Base-by-base conservation (phyloP, 2,113 vertebrate genomes). In the Copsychus sechellarum region DNA sequence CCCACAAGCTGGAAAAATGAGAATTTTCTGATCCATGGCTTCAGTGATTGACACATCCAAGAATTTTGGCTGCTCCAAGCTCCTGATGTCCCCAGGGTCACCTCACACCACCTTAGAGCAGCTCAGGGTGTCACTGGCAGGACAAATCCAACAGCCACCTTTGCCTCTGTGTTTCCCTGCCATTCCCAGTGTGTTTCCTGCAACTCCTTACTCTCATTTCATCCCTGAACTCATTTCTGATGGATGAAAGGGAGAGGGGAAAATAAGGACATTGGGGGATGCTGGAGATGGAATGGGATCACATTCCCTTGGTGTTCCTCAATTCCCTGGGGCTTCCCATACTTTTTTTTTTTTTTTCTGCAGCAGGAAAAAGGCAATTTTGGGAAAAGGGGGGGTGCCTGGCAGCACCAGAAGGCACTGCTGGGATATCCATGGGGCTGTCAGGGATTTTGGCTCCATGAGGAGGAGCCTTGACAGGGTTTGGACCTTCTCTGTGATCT, bases 61-160 rank as follows among this genome's bases (percentile, higher is more conserved):
- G 26, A 33, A 6, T 73, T 8, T 88, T 17, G 43, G 29, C 34
- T 85, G 45, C 64, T 81, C 20, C 6, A 3, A 64, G 73, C 25
- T 93, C 42, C 36, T 4, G 4, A 2, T 57, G n/a, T 73, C 64
- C 8, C 26, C 12, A 21, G 9, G 34, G 17, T 29, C 34, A 16
- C 53, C 7, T 21, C 0, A 0, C 3, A 1, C 42, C 4, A 1
- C 25, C 45, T 28, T 6, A 1, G 20, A 34, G 42, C 47, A 50
- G 1, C 57, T 29, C 29, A 1, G 14, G 10, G 56, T 18, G 23
- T 20, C 38, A 2, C 11, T 9, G 66, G 56, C 14, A 26, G 70
- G 38, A 21, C 28, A 19, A 11, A 24, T 19, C 33, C 43, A 24
- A 25, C 14, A 25, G 48, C 48, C 48, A 50, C 12, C 5, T 25